phyloP scores from a whole-genome alignment of 2,113 vertebrate species.

The Elgaria multicarinata region DNA sequence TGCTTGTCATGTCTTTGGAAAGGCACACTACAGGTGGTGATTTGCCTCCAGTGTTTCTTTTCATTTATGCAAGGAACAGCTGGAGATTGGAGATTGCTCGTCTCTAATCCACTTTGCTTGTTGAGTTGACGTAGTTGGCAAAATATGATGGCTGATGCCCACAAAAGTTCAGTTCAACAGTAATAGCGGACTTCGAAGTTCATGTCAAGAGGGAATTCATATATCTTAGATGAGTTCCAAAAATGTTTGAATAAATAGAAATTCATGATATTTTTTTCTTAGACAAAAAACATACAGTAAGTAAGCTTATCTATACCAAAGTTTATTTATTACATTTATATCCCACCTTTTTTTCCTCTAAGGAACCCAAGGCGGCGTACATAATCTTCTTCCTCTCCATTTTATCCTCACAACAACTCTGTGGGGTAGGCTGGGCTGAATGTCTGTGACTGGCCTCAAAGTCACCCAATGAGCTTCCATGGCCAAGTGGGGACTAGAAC shows the following conservation, averaged over 20 bases:
- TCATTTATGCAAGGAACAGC: conserved; percentile 23
- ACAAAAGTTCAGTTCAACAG: not conserved
- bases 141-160: not conserved
- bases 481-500: too few species aligned
- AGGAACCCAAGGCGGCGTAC: too few species aligned
- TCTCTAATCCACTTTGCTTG: not conserved
- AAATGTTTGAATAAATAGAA: conserved; percentile 29
- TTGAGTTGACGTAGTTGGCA: conserved; percentile 24
- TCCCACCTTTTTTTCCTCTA: too few species aligned
- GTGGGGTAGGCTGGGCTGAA: too few species aligned
- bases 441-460: too few species aligned
- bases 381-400: too few species aligned
- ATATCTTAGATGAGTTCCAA: not conserved
- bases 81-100: conserved; percentile 15
- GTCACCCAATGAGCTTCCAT: too few species aligned
- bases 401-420: too few species aligned
- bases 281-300: conserved; percentile 10
- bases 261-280: not conserved
- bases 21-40: not conserved
- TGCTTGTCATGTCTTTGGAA: conserved; percentile 1
- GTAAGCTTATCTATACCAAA: conserved; percentile 27
- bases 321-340: too few species aligned
- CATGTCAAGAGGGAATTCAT: conserved; percentile 6
- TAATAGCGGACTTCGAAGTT: not conserved
- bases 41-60: not conserved